Evolutionary conservation across 2,888 invertebrate species (phyloP).

Genomic region (Epinotia nisella): DNA sequence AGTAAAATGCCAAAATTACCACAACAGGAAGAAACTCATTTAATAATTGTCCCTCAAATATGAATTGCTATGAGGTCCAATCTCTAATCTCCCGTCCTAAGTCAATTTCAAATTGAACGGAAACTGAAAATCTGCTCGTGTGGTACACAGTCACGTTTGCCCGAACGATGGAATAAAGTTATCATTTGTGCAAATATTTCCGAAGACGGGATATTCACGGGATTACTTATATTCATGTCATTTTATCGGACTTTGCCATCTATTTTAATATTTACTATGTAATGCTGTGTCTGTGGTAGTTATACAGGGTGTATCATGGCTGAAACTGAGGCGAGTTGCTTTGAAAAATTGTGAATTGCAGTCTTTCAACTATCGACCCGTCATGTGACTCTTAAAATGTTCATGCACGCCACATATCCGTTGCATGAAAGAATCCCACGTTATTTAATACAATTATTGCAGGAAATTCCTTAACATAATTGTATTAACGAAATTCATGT

Average conservation of each 20-base stretch:
- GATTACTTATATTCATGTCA: slow-evolving; percentile 1
- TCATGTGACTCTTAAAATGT: too few species aligned
- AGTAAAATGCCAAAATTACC: too few species aligned
- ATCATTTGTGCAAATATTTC: slow-evolving; percentile 22
- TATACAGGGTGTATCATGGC: too few species aligned
- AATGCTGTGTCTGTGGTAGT: not conserved
- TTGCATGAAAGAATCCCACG: too few species aligned
- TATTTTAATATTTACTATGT: not conserved
- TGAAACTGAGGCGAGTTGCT: too few species aligned
- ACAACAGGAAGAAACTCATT: not conserved
- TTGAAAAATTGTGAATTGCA: too few species aligned
- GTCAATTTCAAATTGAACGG: slow-evolving; percentile 22
- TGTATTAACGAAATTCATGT: too few species aligned
- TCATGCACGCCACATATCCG: too few species aligned
- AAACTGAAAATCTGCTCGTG: slow-evolving; percentile 21
- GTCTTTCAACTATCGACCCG: too few species aligned
- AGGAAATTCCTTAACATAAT: too few species aligned
- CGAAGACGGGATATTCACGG: not conserved
- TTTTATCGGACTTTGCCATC: not conserved
- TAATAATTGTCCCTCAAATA: not conserved
- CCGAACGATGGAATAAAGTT: slow-evolving; percentile 2
- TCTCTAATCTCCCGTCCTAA: not conserved
- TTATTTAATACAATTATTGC: too few species aligned
- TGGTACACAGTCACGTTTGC: slow-evolving; percentile 17
- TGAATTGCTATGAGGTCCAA: not conserved